These are phyloP conservation scores for Endotricha flammealis DNA, from an alignment of 2,888 invertebrate genomes.

Conservation along the genomic window DNA sequence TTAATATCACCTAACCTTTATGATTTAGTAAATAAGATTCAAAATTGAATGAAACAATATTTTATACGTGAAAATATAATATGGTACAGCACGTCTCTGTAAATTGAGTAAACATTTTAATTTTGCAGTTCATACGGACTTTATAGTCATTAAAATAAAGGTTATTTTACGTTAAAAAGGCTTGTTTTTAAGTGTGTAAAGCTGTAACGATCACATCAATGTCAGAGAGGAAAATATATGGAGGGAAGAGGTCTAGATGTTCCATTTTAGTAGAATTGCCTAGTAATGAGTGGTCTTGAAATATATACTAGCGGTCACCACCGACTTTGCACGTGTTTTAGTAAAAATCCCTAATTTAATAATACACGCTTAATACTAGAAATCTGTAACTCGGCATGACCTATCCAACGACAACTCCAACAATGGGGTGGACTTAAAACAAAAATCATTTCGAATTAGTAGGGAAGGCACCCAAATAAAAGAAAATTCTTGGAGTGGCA, in stretches of 20 bases:
- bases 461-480: too few species aligned
- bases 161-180: neutral
- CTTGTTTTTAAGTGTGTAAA: neutral
- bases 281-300: too few species aligned
- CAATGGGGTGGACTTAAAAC: too few species aligned
- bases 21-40: neutral
- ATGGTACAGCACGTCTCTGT: neutral
- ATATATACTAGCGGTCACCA: too few species aligned
- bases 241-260: conserved; percentile 13
- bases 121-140: neutral
- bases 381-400: too few species aligned
- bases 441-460: too few species aligned
- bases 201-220: neutral
- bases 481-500: too few species aligned
- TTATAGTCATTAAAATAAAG: neutral
- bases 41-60: too few species aligned
- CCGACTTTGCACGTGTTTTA: too few species aligned
- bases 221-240: conserved; percentile 3
- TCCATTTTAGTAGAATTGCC: neutral
- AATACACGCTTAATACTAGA: too few species aligned
- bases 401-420: too few species aligned
- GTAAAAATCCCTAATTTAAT: too few species aligned
- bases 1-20: neutral
- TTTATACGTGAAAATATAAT: neutral
- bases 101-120: neutral